Evolutionary conservation across 2,113 vertebrate genomes (phyloP), one percentile per base, ranked within the genome.

Genomic region (Nansenia antarctica): DNA sequence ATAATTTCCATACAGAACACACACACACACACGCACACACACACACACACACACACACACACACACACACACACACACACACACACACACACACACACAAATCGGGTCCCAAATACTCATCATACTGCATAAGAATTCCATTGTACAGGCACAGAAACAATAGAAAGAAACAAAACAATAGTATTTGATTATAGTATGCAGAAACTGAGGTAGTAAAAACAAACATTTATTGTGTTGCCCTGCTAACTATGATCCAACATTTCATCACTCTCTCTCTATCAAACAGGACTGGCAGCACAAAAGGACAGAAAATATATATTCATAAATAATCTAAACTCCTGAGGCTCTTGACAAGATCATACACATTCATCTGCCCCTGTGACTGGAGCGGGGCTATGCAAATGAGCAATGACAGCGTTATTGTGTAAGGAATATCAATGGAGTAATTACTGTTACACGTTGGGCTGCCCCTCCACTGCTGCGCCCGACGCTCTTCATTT

Each of bases 401-500:
- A 98, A 99, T 98, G 94, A 94, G 94, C 92, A 87, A 94, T 95
- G 96, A 96, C 97, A 98, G 96, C 91, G 89, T 96, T 96, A 98
- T 98, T 97, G 96, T 96, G 94, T 89, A 91, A 95, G 94, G 97
- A 98, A 99, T 99, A 98, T 99, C 97, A 99, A 98, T 98, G 95
- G 95, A 98, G 96, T 98, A 98, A 99, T 99, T 99, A 99, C 96
- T 95, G 96, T 95, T 96, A 94, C 93, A 93, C 92, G 91, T 94
- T 94, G 93, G 78, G 92, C 93, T 94, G 93, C 89, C 87, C 88
- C 76, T 62, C 72, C 70, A 73, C 82, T 82, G 81, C 85, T 66
- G 80, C 77, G 83, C 86, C 84, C 91, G 93, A 94, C 87, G 85
- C 87, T 94, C 93, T 96, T 96, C 97, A 98, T 98, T 96, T 98